phyloP scores from a whole-genome alignment of 2,888 invertebrate species.

The Ctenicera cuprea region DNA sequence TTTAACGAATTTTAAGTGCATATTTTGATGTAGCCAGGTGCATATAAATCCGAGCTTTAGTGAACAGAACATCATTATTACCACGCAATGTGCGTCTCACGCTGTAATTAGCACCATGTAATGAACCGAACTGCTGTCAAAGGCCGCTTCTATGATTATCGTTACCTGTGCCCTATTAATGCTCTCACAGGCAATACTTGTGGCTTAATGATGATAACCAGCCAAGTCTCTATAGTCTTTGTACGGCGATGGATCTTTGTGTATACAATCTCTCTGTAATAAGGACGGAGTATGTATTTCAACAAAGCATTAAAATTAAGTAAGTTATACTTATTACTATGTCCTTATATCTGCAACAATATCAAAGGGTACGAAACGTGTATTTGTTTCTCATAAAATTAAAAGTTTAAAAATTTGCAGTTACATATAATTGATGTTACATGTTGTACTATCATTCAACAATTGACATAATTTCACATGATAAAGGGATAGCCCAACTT shows the following conservation, averaged over 20 bases:
- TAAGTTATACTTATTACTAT: neutral
- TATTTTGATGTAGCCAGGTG: neutral
- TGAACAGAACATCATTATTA: constrained; percentile 43
- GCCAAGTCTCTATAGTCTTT: constrained; percentile 26
- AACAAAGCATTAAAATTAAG: neutral
- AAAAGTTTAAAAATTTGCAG: too few relatives aligned
- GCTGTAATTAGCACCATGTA: constrained; percentile 48
- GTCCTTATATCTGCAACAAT: too few relatives aligned
- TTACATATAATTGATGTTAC: too few relatives aligned
- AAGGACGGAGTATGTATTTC: constrained; percentile 3
- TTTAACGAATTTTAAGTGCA: constrained; percentile 1
- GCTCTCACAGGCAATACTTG: constrained; percentile 37
- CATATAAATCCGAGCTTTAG: too few relatives aligned
- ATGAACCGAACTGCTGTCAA: constrained; percentile 50
- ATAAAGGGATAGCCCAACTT: too few relatives aligned
- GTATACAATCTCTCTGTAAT: constrained; percentile 10
- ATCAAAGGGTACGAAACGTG: too few relatives aligned
- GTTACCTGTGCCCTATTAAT: constrained; percentile 49
- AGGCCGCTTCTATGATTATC: constrained; percentile 49
- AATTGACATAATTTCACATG: too few relatives aligned
- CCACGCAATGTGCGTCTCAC: constrained; percentile 48
- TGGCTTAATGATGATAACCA: constrained; percentile 35
- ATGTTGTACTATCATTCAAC: too few relatives aligned
- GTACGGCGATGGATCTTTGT: constrained; percentile 18
- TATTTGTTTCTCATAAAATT: too few relatives aligned